Percentiles rank a stretch among this genome's conserved stretches.
phyloP scores from a whole-genome alignment of 1,140 invertebrate genomes.

The Trichomalopsis sarcophagae region DNA sequence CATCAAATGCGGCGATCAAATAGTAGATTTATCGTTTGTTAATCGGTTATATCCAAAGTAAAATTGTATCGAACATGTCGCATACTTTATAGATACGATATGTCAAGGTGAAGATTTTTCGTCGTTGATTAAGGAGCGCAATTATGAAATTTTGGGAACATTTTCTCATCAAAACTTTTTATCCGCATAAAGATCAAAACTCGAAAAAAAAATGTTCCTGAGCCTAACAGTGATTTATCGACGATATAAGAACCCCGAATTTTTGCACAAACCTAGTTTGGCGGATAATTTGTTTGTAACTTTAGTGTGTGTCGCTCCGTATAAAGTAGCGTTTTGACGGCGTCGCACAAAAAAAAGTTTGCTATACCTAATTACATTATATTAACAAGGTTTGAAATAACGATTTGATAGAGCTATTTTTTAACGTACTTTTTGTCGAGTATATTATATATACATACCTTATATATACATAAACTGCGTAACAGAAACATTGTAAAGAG shows the following conservation, averaged over 20 bases:
- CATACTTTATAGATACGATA: no score
- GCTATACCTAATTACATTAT: background rate
- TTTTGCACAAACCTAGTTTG: conserved; percentile 4
- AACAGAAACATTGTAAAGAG: conserved; percentile 4
- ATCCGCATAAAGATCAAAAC: background rate
- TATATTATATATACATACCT: conserved; percentile 4
- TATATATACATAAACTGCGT: background rate
- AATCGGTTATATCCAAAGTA: no score
- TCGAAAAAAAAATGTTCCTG: background rate
- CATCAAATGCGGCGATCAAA: background rate
- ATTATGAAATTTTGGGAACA: background rate
- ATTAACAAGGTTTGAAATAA: conserved; percentile 31
- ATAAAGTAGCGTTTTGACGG: background rate
- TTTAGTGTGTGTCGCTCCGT: background rate
- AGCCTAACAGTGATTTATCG: background rate
- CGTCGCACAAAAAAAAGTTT: background rate
- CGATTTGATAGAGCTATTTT: conserved; percentile 32
- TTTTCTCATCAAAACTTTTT: background rate
- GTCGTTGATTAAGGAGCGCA: background rate
- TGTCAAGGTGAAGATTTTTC: no score
- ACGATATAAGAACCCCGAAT: background rate
- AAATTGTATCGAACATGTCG: no score
- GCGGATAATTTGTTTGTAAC: background rate
- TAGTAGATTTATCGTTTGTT: no score
- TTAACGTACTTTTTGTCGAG: conserved; percentile 46